phyloP scores from a whole-genome alignment of 2,113 vertebrate genomes.

The Thunnus maccoyii region DNA sequence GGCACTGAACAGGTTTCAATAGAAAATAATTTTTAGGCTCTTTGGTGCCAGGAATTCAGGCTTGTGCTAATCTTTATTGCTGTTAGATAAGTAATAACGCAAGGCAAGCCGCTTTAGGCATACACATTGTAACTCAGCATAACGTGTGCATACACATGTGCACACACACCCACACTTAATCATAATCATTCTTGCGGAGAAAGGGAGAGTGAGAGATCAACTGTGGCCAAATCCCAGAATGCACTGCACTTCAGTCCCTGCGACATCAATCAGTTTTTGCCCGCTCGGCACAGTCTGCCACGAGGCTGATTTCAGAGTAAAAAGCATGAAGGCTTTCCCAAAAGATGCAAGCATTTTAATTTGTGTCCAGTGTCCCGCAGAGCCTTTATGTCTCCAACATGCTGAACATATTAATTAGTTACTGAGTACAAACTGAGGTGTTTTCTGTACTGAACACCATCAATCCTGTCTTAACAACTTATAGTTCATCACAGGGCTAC shows the following conservation, averaged over 20 bases:
- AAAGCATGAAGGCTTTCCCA: constrained; percentile 38
- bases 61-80: constrained; percentile 26
- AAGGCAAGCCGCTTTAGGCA: constrained; percentile 40
- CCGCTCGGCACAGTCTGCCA: constrained; percentile 71
- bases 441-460: background rate
- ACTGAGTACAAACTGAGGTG: background rate
- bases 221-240: constrained; percentile 78
- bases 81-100: constrained; percentile 38
- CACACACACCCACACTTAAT: constrained; percentile 56
- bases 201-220: constrained; percentile 71
- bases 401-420: constrained; percentile 12
- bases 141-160: constrained; percentile 27
- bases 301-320: constrained; percentile 53
- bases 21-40: background rate
- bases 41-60: background rate
- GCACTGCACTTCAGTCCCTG: constrained; percentile 68
- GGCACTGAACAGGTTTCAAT: background rate
- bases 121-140: constrained; percentile 51
- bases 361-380: constrained; percentile 28
- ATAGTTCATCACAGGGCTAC: background rate
- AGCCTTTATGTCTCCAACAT: background rate
- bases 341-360: constrained; percentile 18
- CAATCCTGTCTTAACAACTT: background rate
- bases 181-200: constrained; percentile 68
- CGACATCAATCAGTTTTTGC: constrained; percentile 71